Conservation (phyloP, 2,113 vertebrate species). For the Callorhinus ursinus region DNA sequence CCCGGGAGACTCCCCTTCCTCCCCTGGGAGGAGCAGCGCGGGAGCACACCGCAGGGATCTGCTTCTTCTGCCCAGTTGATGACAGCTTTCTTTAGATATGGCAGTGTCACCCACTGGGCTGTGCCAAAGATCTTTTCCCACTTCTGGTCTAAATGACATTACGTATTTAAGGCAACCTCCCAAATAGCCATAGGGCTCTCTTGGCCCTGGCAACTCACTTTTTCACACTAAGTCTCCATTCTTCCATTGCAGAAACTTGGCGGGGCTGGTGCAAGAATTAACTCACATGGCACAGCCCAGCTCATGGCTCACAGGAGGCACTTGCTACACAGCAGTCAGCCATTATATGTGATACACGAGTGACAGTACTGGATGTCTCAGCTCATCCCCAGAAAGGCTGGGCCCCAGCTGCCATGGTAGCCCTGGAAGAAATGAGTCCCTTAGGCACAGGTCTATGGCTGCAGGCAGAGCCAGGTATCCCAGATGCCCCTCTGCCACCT, state of each 20-base stretch:
- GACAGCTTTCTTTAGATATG: neutral
- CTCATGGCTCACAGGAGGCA: neutral
- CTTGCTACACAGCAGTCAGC: neutral
- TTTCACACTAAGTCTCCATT: neutral
- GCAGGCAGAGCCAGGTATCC: neutral
- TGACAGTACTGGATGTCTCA: neutral
- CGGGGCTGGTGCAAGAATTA: neutral
- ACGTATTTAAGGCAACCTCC: neutral
- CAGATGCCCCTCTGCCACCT: too few species aligned
- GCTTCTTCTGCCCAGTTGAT: neutral
- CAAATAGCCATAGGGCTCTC: neutral
- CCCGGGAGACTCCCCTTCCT: too few species aligned
- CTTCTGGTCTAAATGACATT: neutral
- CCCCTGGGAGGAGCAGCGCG: too few species aligned
- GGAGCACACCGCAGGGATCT: too few species aligned
- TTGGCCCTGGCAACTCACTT: neutral
- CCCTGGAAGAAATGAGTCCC: neutral
- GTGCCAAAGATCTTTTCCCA: neutral
- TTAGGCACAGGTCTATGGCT: neutral
- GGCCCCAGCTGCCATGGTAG: neutral
- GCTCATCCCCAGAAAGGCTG: neutral
- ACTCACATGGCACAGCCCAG: neutral
- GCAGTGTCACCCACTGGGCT: neutral
- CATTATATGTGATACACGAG: neutral
- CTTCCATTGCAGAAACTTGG: neutral